Conservation (phyloP, 1,140 invertebrate genomes). For the Cyclina sinensis region DNA sequence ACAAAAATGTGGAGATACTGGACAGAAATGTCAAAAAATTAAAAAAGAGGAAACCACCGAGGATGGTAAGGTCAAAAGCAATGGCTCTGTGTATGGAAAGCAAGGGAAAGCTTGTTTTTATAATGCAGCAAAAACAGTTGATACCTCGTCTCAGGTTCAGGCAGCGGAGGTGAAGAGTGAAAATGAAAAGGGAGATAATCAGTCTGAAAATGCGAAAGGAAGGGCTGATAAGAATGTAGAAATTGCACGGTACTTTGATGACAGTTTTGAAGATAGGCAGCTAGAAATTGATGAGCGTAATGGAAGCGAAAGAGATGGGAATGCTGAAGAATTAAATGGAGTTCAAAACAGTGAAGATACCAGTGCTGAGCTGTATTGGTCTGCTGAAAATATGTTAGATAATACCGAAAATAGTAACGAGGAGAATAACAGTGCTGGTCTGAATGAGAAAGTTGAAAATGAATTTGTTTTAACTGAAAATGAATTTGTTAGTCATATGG, state of each 20-base stretch:
- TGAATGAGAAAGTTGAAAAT: neutral
- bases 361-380: too few relatives aligned
- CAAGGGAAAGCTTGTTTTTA: too few relatives aligned
- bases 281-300: conserved; percentile 15
- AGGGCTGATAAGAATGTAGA: neutral
- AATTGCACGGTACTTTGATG: conserved; percentile 4
- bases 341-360: too few relatives aligned
- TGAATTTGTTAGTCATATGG: neutral
- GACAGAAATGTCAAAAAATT: neutral
- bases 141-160: too few relatives aligned
- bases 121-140: too few relatives aligned
- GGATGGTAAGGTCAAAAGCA: neutral
- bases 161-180: too few relatives aligned
- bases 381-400: too few relatives aligned
- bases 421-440: too few relatives aligned
- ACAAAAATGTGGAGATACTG: neutral
- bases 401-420: too few relatives aligned
- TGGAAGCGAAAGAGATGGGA: too few relatives aligned
- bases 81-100: neutral
- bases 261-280: conserved; percentile 22
- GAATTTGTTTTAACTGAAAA: neutral
- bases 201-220: neutral
- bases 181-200: neutral
- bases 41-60: neutral
- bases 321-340: too few relatives aligned